Evolutionary conservation across 2,797 vertebrate genomes (phyloP).

Genomic region (Caiman crocodilus): DNA sequence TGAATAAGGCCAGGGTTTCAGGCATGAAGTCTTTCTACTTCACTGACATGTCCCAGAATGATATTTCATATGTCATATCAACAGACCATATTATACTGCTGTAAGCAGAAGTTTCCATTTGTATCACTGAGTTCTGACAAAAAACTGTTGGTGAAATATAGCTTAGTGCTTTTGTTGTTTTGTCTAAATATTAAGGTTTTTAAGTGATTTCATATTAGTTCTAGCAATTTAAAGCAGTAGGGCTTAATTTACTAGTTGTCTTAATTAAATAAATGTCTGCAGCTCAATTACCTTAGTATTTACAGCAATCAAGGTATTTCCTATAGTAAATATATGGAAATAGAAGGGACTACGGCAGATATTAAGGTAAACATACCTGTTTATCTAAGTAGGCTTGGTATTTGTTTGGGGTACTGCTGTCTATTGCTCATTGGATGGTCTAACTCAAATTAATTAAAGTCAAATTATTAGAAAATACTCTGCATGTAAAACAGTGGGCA

Average conservation of each 20-base stretch:
- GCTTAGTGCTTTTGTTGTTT: neutral
- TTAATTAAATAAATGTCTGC: neutral
- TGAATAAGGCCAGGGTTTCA: constrained; percentile 2
- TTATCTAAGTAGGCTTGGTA: neutral
- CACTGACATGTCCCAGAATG: neutral
- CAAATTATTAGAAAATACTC: neutral
- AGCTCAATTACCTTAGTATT: neutral
- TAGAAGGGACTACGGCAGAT: neutral
- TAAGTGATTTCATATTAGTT: neutral
- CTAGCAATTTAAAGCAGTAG: neutral
- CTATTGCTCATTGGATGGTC: neutral
- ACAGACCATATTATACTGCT: neutral
- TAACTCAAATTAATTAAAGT: neutral
- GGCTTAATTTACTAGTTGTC: neutral
- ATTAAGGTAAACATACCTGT: neutral
- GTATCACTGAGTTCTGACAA: neutral
- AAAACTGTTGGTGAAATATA: neutral
- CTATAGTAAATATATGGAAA: neutral
- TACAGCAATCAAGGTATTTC: neutral
- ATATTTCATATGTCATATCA: neutral
- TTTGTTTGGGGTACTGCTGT: neutral
- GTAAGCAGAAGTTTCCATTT: neutral
- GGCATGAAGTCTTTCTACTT: neutral
- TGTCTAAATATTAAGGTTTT: neutral
- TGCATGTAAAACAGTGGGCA: neutral